phyloP scores from a whole-genome alignment of 2,797 vertebrate genomes.

The Luscinia megarhynchos region DNA sequence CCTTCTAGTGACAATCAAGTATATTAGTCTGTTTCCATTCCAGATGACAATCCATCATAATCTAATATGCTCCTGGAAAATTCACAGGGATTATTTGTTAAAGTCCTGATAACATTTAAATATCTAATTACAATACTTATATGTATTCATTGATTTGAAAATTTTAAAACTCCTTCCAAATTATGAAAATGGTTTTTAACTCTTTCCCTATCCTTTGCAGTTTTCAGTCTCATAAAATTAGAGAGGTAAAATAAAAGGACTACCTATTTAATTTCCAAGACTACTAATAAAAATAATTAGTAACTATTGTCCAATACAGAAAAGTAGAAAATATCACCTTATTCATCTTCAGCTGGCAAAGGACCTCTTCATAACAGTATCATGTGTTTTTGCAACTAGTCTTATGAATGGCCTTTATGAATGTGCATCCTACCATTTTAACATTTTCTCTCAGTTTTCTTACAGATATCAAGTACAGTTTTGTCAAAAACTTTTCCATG shows the following conservation, averaged over 20 bases:
- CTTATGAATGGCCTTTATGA: not conserved
- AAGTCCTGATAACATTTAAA: not conserved
- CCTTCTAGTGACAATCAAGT: not conserved
- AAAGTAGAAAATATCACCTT: not conserved
- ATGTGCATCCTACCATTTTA: not conserved
- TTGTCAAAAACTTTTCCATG: not conserved
- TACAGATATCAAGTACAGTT: not conserved
- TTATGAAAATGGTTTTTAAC: not conserved
- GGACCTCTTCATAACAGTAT: not conserved
- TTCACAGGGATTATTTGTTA: not conserved
- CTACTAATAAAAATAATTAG: not conserved
- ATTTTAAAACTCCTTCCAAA: not conserved
- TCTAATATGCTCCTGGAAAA: not conserved
- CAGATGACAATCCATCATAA: not conserved
- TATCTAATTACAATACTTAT: not conserved
- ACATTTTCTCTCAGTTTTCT: not conserved
- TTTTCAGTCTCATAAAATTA: not conserved
- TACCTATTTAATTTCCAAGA: not conserved
- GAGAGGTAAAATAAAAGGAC: not conserved
- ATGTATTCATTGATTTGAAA: not conserved
- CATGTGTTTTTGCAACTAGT: not conserved
- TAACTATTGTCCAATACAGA: not conserved
- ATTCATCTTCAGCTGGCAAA: not conserved
- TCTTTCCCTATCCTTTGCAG: not conserved
- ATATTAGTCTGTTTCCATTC: not conserved